Conservation (phyloP, 2,113 vertebrate genomes). For the Pygoscelis antarcticus region DNA sequence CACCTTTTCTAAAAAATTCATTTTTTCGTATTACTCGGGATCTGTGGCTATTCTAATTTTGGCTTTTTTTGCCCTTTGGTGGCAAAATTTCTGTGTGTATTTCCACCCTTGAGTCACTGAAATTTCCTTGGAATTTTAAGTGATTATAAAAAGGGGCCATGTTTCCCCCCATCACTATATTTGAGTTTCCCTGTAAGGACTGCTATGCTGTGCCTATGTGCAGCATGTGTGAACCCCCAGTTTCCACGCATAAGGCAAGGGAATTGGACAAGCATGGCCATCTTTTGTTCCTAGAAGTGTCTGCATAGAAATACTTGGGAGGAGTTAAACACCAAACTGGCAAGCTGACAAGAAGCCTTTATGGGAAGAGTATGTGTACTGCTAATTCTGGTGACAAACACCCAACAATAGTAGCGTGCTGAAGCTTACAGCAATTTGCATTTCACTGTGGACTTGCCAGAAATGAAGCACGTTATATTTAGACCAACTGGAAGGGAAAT, state of each 20-base stretch:
- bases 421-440: slow-evolving; percentile 37
- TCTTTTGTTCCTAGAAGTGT: slow-evolving; percentile 29
- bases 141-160: not conserved
- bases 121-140: not conserved
- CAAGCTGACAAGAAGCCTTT: slow-evolving; percentile 28
- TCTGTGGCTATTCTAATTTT: not conserved
- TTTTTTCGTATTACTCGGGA: not conserved
- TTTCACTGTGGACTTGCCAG: slow-evolving; percentile 44
- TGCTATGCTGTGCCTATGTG: fast-evolving
- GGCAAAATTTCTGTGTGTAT: not conserved
- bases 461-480: slow-evolving; percentile 22
- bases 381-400: slow-evolving; percentile 58
- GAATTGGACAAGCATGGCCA: not conserved
- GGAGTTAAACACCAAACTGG: not conserved
- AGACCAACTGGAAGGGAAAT: slow-evolving; percentile 36
- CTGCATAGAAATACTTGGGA: slow-evolving; percentile 1
- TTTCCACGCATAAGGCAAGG: not conserved
- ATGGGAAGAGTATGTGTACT: slow-evolving; percentile 36
- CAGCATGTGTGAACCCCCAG: not conserved
- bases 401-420: slow-evolving; percentile 40
- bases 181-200: not conserved
- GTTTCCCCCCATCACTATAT: fast-evolving
- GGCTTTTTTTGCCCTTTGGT: fast-evolving
- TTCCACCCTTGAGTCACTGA: not conserved
- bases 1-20: not conserved